These are phyloP conservation scores for Pachyramphus minor DNA, from an alignment of 2,113 vertebrate genomes.

Conservation along the genomic window DNA sequence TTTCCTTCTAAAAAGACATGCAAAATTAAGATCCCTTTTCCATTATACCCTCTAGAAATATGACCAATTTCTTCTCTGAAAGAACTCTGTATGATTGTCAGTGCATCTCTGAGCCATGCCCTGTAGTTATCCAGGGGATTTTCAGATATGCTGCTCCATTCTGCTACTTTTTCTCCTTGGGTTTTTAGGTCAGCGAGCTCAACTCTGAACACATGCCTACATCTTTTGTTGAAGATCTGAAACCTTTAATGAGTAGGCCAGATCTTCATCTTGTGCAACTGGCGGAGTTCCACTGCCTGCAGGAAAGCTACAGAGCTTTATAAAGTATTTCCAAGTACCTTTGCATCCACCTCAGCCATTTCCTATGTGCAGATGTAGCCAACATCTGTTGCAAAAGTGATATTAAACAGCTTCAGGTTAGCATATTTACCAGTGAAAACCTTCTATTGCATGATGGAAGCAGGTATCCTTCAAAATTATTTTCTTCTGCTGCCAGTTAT, in stretches of 20 bases:
- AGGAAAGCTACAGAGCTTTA: background rate
- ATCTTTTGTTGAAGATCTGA: background rate
- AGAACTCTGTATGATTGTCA: background rate
- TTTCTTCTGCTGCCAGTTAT: background rate
- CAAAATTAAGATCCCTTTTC: background rate
- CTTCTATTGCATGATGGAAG: background rate
- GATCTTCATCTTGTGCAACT: conserved; percentile 7
- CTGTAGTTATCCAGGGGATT: background rate
- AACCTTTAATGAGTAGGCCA: conserved; percentile 38
- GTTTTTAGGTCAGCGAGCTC: background rate
- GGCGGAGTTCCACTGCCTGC: conserved; percentile 34
- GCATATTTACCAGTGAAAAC: background rate
- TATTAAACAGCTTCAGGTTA: conserved; percentile 1
- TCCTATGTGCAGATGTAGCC: conserved; percentile 12
- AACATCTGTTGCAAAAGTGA: conserved; percentile 1
- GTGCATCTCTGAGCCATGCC: background rate
- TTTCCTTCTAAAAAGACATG: background rate
- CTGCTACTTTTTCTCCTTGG: background rate
- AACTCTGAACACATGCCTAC: background rate
- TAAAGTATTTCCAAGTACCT: conserved; percentile 24
- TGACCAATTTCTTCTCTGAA: background rate
- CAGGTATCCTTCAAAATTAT: background rate
- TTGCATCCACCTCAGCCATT: conserved; percentile 7
- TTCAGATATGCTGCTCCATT: background rate
- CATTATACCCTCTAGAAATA: background rate